A percentile compares a stretch with the other conserved stretches of the same genome.
Conservation (phyloP, 1,140 invertebrate species). For the Drosophila tristis region DNA sequence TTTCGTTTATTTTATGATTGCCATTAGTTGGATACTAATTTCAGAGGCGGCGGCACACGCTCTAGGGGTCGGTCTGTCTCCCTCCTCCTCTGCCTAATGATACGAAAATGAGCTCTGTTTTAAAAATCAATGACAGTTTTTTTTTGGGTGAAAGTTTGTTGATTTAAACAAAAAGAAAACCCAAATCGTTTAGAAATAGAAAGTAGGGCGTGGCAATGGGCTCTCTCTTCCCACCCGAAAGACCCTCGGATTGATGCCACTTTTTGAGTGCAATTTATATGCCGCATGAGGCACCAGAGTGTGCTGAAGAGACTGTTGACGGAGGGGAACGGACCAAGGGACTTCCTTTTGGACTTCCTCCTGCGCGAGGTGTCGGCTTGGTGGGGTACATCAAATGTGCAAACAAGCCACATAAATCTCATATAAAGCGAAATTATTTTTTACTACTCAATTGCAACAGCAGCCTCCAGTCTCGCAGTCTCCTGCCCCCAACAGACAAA, state of each 20-base stretch:
- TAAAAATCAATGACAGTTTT: slow-evolving; percentile 69
- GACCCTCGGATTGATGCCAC: not conserved
- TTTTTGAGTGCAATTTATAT: slow-evolving; percentile 66
- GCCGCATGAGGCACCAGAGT: slow-evolving; percentile 9
- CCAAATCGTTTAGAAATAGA: slow-evolving; percentile 69
- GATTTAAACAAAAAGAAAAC: slow-evolving; percentile 21
- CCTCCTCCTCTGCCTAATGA: slow-evolving; percentile 24
- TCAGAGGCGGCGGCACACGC: slow-evolving; percentile 34
- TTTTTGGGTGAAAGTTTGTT: slow-evolving; percentile 67
- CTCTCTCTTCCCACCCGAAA: slow-evolving; percentile 12
- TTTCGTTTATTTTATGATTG: slow-evolving; percentile 30
- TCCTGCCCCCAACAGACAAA: slow-evolving; percentile 39
- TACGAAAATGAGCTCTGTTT: slow-evolving; percentile 50
- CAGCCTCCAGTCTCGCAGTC: slow-evolving; percentile 43
- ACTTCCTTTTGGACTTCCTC: slow-evolving; percentile 12
- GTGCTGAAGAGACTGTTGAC: not conserved
- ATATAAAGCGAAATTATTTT: slow-evolving; percentile 78
- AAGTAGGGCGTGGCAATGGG: slow-evolving; percentile 66
- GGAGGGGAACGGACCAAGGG: too few species aligned
- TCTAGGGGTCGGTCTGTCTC: slow-evolving; percentile 8
- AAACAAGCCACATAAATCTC: slow-evolving; percentile 83
- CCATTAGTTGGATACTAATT: slow-evolving; percentile 48
- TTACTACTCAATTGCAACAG: slow-evolving; percentile 79
- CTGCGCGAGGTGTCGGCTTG: slow-evolving; percentile 52
- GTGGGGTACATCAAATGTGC: slow-evolving; percentile 79